Percentiles rank a stretch among this genome's conserved stretches.
Conservation (phyloP, 2,113 vertebrate genomes). For the Numida meleagris region DNA sequence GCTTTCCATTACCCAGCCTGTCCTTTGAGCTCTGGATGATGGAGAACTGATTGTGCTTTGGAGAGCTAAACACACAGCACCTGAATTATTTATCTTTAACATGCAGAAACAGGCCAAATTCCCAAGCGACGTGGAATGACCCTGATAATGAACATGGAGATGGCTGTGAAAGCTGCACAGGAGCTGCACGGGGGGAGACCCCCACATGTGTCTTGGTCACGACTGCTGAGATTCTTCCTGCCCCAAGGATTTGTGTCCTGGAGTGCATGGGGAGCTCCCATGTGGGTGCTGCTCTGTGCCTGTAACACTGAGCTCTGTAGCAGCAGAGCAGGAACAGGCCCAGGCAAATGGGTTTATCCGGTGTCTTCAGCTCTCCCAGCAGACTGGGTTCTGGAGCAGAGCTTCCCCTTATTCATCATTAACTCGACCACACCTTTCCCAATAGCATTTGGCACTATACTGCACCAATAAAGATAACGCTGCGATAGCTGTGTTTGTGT, state of each 20-base stretch:
- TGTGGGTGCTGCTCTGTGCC: neutral
- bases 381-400: fast-evolving
- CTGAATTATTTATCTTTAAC: constrained; percentile 59
- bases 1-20: neutral
- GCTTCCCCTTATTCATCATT: neutral
- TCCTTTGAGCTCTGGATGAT: neutral
- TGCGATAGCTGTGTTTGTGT: fast-evolving
- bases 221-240: neutral
- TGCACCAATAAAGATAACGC: neutral
- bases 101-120: neutral
- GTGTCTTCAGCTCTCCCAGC: neutral
- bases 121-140: neutral
- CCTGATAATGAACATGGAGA: neutral
- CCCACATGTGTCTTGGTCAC: neutral
- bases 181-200: neutral
- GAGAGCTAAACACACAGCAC: neutral
- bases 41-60: neutral
- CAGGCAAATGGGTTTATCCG: fast-evolving
- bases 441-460: fast-evolving
- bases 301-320: neutral
- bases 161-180: neutral
- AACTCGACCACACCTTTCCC: neutral
- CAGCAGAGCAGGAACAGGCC: neutral
- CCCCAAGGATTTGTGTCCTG: neutral
- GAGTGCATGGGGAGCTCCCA: neutral